Evolutionary conservation across 2,113 vertebrate genomes (phyloP).

Genomic region (Corydoras maculifer): DNA sequence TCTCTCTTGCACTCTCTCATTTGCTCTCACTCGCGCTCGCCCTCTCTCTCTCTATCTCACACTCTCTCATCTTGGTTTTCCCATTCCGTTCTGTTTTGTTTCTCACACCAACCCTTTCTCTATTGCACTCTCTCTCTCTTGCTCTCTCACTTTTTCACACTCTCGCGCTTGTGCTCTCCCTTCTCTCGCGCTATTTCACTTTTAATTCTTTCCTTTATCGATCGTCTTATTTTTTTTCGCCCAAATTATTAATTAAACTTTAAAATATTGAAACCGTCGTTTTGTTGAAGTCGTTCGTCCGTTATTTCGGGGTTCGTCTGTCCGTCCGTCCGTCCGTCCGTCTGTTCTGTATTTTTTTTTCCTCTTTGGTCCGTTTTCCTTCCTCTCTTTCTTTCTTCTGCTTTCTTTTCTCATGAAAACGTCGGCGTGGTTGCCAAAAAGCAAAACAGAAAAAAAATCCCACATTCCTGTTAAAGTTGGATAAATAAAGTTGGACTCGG

Average conservation of each 20-base stretch:
- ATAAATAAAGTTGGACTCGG: conserved; percentile 52
- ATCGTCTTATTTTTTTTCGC: too few relatives aligned
- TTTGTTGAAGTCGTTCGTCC: too few relatives aligned
- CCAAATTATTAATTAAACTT: too few relatives aligned
- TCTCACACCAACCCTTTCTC: too few relatives aligned
- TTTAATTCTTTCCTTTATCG: background rate
- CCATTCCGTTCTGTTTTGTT: background rate
- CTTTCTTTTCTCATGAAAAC: conserved; percentile 50
- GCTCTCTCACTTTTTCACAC: background rate
- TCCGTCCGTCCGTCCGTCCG: too few relatives aligned
- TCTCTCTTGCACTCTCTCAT: background rate
- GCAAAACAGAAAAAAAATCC: conserved; percentile 49
- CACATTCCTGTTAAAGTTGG: conserved; percentile 48
- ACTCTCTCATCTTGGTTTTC: too few relatives aligned
- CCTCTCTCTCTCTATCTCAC: too few relatives aligned
- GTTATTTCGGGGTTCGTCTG: too few relatives aligned
- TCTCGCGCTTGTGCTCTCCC: background rate
- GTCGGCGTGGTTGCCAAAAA: conserved; percentile 52
- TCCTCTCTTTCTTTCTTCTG: conserved; percentile 1
- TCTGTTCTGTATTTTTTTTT: conserved; percentile 17
- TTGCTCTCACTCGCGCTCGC: too few relatives aligned
- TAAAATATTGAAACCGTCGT: too few relatives aligned
- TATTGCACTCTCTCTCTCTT: background rate
- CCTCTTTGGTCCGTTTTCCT: background rate
- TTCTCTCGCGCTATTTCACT: background rate